Base-by-base conservation (phyloP, 2,888 invertebrate genomes). In the Sphaerophoria rueppellii region DNA sequence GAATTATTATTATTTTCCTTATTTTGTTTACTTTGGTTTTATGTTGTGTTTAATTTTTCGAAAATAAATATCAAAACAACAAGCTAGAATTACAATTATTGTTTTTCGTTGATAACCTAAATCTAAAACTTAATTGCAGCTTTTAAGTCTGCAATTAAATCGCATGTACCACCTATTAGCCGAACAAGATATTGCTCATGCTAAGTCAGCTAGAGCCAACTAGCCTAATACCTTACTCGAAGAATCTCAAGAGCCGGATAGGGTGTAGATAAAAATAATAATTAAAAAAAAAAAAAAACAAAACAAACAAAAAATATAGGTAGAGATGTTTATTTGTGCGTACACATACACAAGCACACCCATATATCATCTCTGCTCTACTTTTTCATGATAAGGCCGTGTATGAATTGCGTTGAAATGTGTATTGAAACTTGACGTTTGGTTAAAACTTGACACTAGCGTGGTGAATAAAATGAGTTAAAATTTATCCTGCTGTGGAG, bases 291-390 rank as follows among this genome's bases (percentile, higher is more conserved):
- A 3, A 43, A 7, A 43, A 9, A 43, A 0, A 43, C 2, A 43
- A 4, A 40, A 43, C 9, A 43, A 43, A 43, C 12, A 43, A 9
- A 43, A 43, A 43, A n/a, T n/a, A n/a, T n/a, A n/a, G n/a, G n/a
- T 4, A 9, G 0, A 43, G 9, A 43, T 24, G 24, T 24, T 24
- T 24, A 24, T 24, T 24, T 24, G 24, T 24, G 24, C 24, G 24
- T 52, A 52, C 11, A 5, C 24, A 52, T 24, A 52, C 52, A 52
- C 7, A 50, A 0, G 4, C 9, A 16, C 11, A 14, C 63, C 14
- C 61, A 16, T 65, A 50, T 50, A 73, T 70, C 75, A 76, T 82
- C 48, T 48, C 55, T 82, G 82, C 57, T 61, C 72, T n/a, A 82
- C 61, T 73, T 82, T 43, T 70, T 32, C 32, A n/a, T 12, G 65